phyloP scores from a whole-genome alignment of 2,113 vertebrate genomes.

The Manacus vitellinus region DNA sequence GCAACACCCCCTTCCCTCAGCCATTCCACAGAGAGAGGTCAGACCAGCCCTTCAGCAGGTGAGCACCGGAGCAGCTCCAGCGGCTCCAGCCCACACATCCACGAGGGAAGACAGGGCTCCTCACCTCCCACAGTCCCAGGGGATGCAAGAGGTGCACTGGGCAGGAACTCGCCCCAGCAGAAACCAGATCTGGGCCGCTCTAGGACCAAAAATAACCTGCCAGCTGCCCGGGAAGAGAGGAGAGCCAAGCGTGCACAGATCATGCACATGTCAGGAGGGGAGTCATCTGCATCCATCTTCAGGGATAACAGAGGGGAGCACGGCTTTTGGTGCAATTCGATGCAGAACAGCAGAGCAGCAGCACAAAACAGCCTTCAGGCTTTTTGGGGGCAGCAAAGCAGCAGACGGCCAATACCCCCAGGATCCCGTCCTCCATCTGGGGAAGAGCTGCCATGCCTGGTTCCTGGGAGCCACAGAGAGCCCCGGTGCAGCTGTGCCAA shows the following conservation, averaged over 20 bases:
- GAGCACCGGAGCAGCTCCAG: background rate
- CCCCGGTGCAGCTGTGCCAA: background rate
- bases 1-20: background rate
- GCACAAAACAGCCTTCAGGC: background rate
- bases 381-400: background rate
- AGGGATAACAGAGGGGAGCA: background rate
- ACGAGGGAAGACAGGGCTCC: background rate
- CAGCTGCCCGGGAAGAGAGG: conserved; percentile 42
- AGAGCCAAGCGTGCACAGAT: conserved; percentile 1
- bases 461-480: background rate
- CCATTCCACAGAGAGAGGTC: background rate
- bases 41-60: background rate
- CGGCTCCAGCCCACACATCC: rapidly evolving
- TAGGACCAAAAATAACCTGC: conserved; percentile 61
- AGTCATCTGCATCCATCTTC: conserved; percentile 29
- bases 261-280: background rate
- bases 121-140: background rate
- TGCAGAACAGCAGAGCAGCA: background rate
- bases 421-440: background rate
- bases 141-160: background rate
- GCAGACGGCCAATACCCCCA: background rate
- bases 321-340: background rate
- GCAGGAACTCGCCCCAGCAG: background rate
- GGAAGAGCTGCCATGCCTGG: background rate
- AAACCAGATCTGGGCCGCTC: conserved; percentile 40